Base-by-base conservation (phyloP, 53 echinoderm and acorn worm genomes). In the Apostichopus leukothele region DNA sequence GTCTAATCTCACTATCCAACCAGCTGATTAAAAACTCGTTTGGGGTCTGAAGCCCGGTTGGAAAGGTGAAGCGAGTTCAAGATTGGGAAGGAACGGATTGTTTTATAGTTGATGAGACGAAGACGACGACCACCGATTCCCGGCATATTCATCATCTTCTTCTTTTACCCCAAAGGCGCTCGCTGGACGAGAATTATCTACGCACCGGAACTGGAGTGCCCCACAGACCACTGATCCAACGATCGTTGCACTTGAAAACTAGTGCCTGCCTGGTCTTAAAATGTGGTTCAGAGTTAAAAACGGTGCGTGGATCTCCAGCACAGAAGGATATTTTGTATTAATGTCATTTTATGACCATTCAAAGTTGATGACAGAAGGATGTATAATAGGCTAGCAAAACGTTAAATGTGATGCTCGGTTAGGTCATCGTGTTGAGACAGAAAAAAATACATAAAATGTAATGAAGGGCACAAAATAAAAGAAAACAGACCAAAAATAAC, bases 61-160 rank as follows among this genome's bases (percentile, higher is more conserved):
- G n/a, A 22, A 54, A 81, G 81, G 81, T 81, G 81, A 81, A 81
- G 81, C 55, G 59, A 81, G 81, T 54, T 81, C 81, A 81, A 81
- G 81, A 39, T 39, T 39, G 39, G 39, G 39, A 10, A 7, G 81
- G 22, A 51, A 19, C n/a, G 59, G 55, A 81, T 52, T 53, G 10
- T 81, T 81, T 81, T 59, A 54, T 7, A 22, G 59, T 39, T 23
- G 21, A 54, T 54, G 60, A 53, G 54, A 81, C 23, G 53, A 54
- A 1, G 27, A 39, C 39, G 39, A 39, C 39, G 39, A 39, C 39
- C 39, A 39, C 39, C 81, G 5, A 22, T 59, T 81, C 18, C 23
- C 81, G 6, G 55, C 54, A 59, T 81, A 59, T 25, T 52, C 21
- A 71, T 71, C 71, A 71, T 71, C 14, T 3, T 39, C 39, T 39